Percentiles rank a stretch among this genome's conserved stretches.
Conservation (phyloP, 2,797 vertebrate genomes). For the Sandelia bainsii region DNA sequence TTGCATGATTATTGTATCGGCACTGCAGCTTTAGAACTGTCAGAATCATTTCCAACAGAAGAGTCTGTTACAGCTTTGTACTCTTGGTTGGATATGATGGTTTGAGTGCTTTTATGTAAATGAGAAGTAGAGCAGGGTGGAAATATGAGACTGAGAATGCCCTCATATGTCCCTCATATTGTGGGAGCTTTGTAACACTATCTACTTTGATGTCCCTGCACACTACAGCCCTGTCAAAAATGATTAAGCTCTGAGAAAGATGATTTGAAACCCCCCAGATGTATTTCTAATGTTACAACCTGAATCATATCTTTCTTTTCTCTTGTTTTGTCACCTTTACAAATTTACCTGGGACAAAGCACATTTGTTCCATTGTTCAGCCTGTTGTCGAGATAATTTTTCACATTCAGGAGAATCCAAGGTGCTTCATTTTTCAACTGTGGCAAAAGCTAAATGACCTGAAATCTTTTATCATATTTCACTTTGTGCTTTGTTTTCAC, state of each 20-base stretch:
- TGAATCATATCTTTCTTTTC: slow-evolving; percentile 66
- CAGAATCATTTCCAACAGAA: slow-evolving; percentile 66
- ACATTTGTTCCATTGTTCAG: slow-evolving; percentile 70
- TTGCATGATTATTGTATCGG: slow-evolving; percentile 68
- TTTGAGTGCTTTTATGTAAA: slow-evolving; percentile 85
- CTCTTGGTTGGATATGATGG: slow-evolving; percentile 73
- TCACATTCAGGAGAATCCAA: slow-evolving; percentile 60
- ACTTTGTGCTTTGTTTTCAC: slow-evolving; percentile 45
- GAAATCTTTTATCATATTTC: slow-evolving; percentile 61
- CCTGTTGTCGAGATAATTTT: slow-evolving; percentile 61
- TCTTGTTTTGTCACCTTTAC: slow-evolving; percentile 69
- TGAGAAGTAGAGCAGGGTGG: slow-evolving; percentile 69
- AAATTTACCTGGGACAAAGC: slow-evolving; percentile 51
- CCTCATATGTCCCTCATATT: slow-evolving; percentile 75
- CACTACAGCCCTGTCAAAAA: slow-evolving; percentile 75
- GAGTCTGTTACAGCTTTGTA: slow-evolving; percentile 75
- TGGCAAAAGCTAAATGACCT: slow-evolving; percentile 58
- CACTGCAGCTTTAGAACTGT: slow-evolving; percentile 67
- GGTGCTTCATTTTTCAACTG: slow-evolving; percentile 66
- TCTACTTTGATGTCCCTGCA: slow-evolving; percentile 78
- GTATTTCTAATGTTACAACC: slow-evolving; percentile 72
- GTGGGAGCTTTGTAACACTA: slow-evolving; percentile 75
- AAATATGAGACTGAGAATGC: slow-evolving; percentile 74
- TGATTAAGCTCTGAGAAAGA: slow-evolving; percentile 76
- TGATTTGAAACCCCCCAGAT: slow-evolving; percentile 73